Evolutionary conservation across 2,797 vertebrate species (phyloP), one percentile per base, ranked within the genome.

Genomic region (Chaunax sp.): DNA sequence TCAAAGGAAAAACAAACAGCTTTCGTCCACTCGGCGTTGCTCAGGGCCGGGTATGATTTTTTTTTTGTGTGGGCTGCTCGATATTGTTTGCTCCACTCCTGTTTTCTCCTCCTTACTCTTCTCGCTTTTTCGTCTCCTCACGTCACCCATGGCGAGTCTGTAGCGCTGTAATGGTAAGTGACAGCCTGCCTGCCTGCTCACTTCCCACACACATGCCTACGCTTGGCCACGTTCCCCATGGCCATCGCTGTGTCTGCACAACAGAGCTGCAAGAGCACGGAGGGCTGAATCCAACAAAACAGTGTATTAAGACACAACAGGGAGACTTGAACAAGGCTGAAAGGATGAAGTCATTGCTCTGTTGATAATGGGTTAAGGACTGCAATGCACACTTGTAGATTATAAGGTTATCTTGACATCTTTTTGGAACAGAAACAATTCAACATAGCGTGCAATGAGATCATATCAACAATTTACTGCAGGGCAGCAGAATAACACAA

Each of bases 121-220:
- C 49, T 64, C 51, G 68, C 69, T 73, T 72, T 60, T 65, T 74
- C 11, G 46, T 80, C 82, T 80, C 79, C 77, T 84, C 67, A 58
- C 77, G 82, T 87, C 83, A 81, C 67, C 80, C 75, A 82, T 52
- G 6, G 83, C 71, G 81, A 85, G 76, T 54, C 81, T 92, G 90
- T 82, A 87, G 77, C 81, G 89, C 84, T 93, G 93, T 94, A 94
- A 96, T 95, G 92, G 93, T 94, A 93, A 93, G 88, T 92, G 93
- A 96, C 92, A 95, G 92, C 87, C 86, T 91, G 93, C 89, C 89
- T 90, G 73, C 70, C 67, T 81, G 82, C 80, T 93, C 91, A 88
- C 92, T 93, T 92, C 89, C 91, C 84, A 87, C 86, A 82, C 82
- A 84, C 85, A 83, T 60, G 82, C 82, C 72, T 60, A 72, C 74